Evolutionary conservation across 2,888 invertebrate species (phyloP).

Genomic region (Catocala sponsa): DNA sequence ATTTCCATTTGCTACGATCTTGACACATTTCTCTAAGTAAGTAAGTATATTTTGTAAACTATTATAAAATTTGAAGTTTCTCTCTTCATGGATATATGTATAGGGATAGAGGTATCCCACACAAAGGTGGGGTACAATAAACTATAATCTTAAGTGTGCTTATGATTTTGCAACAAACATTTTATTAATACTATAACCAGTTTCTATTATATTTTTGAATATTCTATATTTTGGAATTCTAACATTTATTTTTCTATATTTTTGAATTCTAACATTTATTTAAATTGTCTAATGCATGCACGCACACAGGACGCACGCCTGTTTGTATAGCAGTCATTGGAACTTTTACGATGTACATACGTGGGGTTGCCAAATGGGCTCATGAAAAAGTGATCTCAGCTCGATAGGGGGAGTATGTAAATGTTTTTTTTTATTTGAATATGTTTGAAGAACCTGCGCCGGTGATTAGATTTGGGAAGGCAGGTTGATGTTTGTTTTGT

Average conservation of each 20-base stretch:
- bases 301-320: slow-evolving; percentile 42
- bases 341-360: slow-evolving; percentile 65
- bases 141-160: no score
- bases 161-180: no score
- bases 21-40: no score
- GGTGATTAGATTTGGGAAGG: slow-evolving; percentile 53
- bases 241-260: background rate
- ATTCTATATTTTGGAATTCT: no score
- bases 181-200: no score
- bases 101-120: no score
- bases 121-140: no score
- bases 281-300: slow-evolving; percentile 9
- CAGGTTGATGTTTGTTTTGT: slow-evolving; percentile 16
- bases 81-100: no score
- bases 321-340: slow-evolving; percentile 68
- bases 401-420: slow-evolving; percentile 68
- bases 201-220: no score
- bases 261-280: background rate
- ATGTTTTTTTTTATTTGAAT: slow-evolving; percentile 64
- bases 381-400: slow-evolving; percentile 72
- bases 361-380: slow-evolving; percentile 74
- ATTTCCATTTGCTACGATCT: no score
- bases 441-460: slow-evolving; percentile 48
- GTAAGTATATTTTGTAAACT: no score
- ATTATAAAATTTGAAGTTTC: no score